Evolutionary conservation across 2,797 vertebrate genomes (phyloP).

Genomic region (Phataginus tricuspis): DNA sequence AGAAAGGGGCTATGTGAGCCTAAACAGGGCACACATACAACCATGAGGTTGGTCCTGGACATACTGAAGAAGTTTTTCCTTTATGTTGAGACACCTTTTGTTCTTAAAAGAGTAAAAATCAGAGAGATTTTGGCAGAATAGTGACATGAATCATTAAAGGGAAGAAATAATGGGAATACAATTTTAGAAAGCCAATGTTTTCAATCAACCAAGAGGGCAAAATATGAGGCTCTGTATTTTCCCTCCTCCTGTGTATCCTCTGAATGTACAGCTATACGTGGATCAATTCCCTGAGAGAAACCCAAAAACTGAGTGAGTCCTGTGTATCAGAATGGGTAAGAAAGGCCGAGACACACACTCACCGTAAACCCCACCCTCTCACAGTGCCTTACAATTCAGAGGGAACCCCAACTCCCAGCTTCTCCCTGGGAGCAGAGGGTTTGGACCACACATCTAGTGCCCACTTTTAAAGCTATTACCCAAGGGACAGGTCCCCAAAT

Average conservation of each 20-base stretch:
- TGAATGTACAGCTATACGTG: background rate
- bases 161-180: background rate
- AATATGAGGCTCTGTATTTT: background rate
- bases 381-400: background rate
- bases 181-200: background rate
- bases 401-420: background rate
- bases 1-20: background rate
- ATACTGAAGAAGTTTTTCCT: background rate
- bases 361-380: background rate
- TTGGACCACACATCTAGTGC: background rate
- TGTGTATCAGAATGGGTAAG: background rate
- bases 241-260: background rate
- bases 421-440: background rate
- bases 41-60: background rate
- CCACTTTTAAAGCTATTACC: background rate
- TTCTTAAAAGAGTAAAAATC: constrained; percentile 12
- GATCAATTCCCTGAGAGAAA: background rate
- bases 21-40: background rate
- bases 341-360: background rate
- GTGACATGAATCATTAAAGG: background rate
- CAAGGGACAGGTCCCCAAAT: background rate
- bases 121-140: background rate
- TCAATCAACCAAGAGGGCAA: too few species aligned
- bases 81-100: background rate
- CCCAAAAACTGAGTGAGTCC: background rate